phyloP scores from a whole-genome alignment of 2,113 vertebrate species.

The Sapayoa aenigma region DNA sequence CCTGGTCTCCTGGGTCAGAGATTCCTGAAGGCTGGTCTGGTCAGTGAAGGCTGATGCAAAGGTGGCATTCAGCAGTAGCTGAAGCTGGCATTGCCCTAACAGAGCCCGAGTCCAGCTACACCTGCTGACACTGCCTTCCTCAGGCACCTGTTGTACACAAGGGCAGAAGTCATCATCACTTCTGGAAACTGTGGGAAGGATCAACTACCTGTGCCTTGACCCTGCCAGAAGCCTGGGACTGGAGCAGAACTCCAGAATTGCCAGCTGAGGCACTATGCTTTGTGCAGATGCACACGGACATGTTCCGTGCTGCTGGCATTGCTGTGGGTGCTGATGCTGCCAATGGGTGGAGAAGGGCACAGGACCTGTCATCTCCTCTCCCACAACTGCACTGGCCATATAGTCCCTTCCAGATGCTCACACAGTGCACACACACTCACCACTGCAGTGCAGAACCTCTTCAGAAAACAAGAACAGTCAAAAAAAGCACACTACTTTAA shows the following conservation, averaged over 20 bases:
- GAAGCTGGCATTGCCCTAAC: neutral
- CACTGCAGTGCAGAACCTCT: neutral
- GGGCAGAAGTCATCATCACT: neutral
- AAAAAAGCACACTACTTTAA: neutral
- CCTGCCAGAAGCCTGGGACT: fast-evolving
- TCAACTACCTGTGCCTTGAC: neutral
- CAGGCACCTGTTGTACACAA: fast-evolving
- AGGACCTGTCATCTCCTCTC: neutral
- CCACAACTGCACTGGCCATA: neutral
- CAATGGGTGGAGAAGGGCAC: neutral
- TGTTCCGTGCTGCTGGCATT: fast-evolving
- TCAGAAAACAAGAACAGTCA: neutral
- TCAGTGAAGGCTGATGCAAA: neutral
- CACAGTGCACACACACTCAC: neutral
- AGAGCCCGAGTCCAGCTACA: fast-evolving
- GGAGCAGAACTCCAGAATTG: fast-evolving
- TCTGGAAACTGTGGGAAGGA: neutral
- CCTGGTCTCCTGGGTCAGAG: neutral
- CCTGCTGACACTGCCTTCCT: neutral
- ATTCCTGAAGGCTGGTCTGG: neutral
- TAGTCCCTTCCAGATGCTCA: neutral
- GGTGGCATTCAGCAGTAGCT: neutral
- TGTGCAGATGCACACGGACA: neutral
- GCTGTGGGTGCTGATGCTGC: neutral
- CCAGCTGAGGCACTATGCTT: neutral